Base-by-base conservation (phyloP, 2,113 vertebrate species). In the Peromyscus californicus region DNA sequence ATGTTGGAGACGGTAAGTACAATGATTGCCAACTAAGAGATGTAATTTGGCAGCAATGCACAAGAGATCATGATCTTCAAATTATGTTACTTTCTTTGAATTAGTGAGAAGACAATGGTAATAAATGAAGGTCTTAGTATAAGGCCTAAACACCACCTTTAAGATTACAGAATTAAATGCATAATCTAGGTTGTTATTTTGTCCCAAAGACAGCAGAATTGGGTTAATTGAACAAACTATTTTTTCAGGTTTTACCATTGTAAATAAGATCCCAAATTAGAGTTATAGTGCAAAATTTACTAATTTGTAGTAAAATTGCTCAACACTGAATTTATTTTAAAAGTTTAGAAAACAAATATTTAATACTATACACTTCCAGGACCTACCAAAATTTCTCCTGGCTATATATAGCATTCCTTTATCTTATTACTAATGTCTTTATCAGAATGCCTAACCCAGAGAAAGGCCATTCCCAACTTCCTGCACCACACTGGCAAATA, bases 1-100 rank as follows among this genome's bases (percentile, higher is more conserved):
- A 76, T 70, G 89, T 96, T 97, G 94, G 86, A 98, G 96, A 89
- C 0, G 61, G 89, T 95, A 97, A 95, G 89, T 91, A 97, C 94
- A 95, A 97, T 97, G 94, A 96, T 97, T 98, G 94, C 94, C 97
- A 98, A 97, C 96, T 97, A 97, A 96, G 95, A 97, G 92, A 96
- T 96, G 89, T 97, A 97, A 98, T 98, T 98, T 98, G 96, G 97
- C 97, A 98, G 97, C 91, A 97, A 96, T 85, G 90, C 89, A 90
- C 94, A 94, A 93, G 95, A 97, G 96, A 97, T 94, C 96, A 61
- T 89, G 96, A 97, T 96, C 96, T 96, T 97, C 89, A 76, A 97
- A 98, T 97, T 97, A 97, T 92, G 89, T 92, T 96, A 96, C 84
- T 98, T 54, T 97, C 88, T 97, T 92, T 96, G 95, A 97, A 98